phyloP scores from a whole-genome alignment of 2,113 vertebrate genomes.

The Syrrhaptes paradoxus region DNA sequence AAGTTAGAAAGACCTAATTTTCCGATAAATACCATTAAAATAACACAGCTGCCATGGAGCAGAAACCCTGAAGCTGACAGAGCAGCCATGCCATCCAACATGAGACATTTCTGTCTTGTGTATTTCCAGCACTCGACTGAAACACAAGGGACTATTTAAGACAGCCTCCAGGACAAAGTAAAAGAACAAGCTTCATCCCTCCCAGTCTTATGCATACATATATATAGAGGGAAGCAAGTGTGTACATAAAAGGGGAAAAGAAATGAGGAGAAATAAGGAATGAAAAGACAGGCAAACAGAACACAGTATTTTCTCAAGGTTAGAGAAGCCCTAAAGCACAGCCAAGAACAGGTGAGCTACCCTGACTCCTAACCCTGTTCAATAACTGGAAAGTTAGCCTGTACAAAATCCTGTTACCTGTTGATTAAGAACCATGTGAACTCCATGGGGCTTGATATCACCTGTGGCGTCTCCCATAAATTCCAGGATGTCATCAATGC shows the following conservation, averaged over 20 bases:
- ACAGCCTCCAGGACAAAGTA: not conserved
- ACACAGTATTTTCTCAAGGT: not conserved
- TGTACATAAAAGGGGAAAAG: not conserved
- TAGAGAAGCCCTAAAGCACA: not conserved
- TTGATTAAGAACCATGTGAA: conserved; percentile 98
- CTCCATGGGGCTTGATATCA: conserved; percentile 94
- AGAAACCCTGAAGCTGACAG: not conserved
- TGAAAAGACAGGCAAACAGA: not conserved
- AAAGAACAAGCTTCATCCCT: not conserved
- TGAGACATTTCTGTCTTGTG: not conserved
- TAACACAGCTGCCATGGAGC: not conserved
- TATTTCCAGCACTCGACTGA: not conserved
- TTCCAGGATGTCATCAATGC: conserved; percentile 94
- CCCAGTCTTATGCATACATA: not conserved
- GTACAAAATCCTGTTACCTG: conserved; percentile 78
- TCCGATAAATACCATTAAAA: not conserved
- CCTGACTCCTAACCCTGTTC: not conserved
- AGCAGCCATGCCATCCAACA: not conserved
- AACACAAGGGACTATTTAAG: not conserved
- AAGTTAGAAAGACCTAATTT: not conserved
- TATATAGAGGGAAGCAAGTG: not conserved
- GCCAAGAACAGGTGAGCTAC: not conserved
- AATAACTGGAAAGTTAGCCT: not conserved
- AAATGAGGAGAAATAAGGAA: not conserved
- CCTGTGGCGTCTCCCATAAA: conserved; percentile 92